Base-by-base conservation (phyloP, 2,888 invertebrate genomes). In the Heteromurus nitidus region DNA sequence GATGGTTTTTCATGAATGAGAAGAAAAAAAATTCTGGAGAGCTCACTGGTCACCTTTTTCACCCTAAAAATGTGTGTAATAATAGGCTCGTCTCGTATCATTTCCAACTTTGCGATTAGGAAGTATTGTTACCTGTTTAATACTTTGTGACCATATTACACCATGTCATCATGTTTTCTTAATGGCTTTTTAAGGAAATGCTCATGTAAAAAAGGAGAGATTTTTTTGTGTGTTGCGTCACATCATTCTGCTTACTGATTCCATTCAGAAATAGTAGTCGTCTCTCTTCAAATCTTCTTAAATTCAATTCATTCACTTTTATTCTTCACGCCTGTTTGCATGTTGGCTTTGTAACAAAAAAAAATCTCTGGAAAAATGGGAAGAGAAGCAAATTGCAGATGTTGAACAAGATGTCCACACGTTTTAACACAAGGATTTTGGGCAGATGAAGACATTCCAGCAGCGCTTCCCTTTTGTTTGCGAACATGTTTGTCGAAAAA, bases 351-450 rank as follows among this genome's bases (percentile, higher is more conserved):
- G 13, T 22, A 3, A 53, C 22, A 22, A 22, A 22, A 18, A 53
- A 36, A 13, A 36, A 36, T 36, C 36, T 36, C 13, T 36, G 13
- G 36, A 13, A 9, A 36, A n/a, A n/a, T n/a, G n/a, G n/a, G n/a
- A 16, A 26, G 18, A 24, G n/a, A 62, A 73, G 42, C 44, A 73
- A 73, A 73, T 73, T 73, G 73, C 73, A 73, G 73, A 47, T 73
- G 62, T 62, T 58, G 69, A 26, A 24, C 53, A 55, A 55, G 55
- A 30, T 30, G 70, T 28, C n/a, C 36, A 28, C n/a, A n/a, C n/a
- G n/a, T n/a, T n/a, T n/a, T n/a, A n/a, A n/a, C n/a, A n/a, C n/a
- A n/a, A n/a, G n/a, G n/a, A n/a, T n/a, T n/a, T n/a, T n/a, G n/a
- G n/a, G 22, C 70, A 58, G 70, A 70, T 70, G 58, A 53, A 53